Evolutionary conservation across 2,888 invertebrate genomes (phyloP), one percentile per base, ranked within the genome.

Genomic region (Autographa pulchrina): DNA sequence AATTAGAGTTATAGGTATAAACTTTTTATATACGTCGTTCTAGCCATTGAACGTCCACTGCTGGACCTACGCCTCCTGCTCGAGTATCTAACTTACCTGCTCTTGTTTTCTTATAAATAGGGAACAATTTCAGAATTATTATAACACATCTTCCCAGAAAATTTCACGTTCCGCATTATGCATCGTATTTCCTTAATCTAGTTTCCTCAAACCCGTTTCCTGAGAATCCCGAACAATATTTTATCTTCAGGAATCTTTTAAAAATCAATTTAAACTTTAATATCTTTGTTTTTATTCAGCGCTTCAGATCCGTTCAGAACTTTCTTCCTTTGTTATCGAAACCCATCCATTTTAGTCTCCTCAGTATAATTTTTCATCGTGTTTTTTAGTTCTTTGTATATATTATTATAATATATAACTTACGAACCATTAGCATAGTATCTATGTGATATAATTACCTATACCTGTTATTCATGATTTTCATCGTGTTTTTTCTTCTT

Each of bases 221-320:
- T 43, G 43, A 25, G 25, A 56, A 56, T 20, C 54, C 0, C 11
- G 25, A 13, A n/a, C 54, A 38, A 64, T 64, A 58, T 58, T 31
- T n/a, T 32, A n/a, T 43, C 14, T 63, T 16, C 0, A 60, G 11
- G 7, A 77, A 65, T 25, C 18, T 41, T 41, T 0, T 32, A 41
- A 58, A 68, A 68, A 66, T 59, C 62, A 5, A 38, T 65, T 43
- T 67, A 7, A 48, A 56, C 56, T 66, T 68, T 59, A 74, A 43
- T 62, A 58, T 67, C 8, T 0, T 58, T 38, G 18, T 32, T 63
- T 52, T 68, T 80, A 71, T 80, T 67, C 68, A 68, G 59, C 25
- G 14, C 14, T 20, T 25, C n/a, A n/a, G n/a, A n/a, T 58, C 31
- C 13, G 31, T 18, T 32, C 54, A 74, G 67, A 79, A 74, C 41